Percentiles rank a stretch among this genome's conserved stretches.
Evolutionary conservation across 2,888 invertebrate genomes (phyloP).

Genomic region (Caenorhabditis sinica): DNA sequence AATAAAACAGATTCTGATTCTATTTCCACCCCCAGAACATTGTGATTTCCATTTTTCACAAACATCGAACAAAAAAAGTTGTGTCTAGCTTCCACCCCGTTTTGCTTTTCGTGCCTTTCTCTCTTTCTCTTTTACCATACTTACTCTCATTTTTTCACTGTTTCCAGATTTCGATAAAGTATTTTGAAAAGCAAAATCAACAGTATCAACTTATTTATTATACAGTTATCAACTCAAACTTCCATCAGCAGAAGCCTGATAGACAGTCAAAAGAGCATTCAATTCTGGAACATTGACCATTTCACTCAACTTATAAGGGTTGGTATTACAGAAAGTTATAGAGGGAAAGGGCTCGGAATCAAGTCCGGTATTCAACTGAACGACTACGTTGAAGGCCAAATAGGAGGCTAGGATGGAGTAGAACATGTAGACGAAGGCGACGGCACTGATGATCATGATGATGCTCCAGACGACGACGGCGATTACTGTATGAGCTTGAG

Average conservation of each 20-base stretch:
- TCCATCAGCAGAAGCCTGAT: constrained; percentile 61
- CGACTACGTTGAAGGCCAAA: constrained; percentile 72
- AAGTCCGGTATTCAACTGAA: constrained; percentile 74
- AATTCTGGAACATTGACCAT: constrained; percentile 71
- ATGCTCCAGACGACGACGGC: constrained; percentile 73
- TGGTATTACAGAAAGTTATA: constrained; percentile 78
- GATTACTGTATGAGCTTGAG: constrained; percentile 68
- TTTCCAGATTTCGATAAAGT: background rate
- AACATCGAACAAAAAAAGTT: too few species aligned
- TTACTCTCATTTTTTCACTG: constrained; percentile 1
- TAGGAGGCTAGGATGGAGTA: constrained; percentile 71
- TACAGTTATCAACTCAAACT: constrained; percentile 22
- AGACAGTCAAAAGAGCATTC: constrained; percentile 71
- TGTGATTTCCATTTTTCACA: constrained; percentile 13
- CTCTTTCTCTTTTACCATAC: background rate
- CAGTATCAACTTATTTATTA: background rate
- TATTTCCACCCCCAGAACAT: too few species aligned
- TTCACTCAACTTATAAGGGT: constrained; percentile 76
- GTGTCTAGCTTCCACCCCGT: background rate
- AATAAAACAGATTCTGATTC: too few species aligned
- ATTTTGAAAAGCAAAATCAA: background rate
- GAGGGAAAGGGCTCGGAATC: constrained; percentile 74
- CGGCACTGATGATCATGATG: constrained; percentile 71
- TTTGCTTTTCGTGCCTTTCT: constrained; percentile 11
- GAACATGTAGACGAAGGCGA: constrained; percentile 76